These are phyloP conservation scores for Conus betulinus DNA, from an alignment of 1,140 invertebrate species.

Conservation along the genomic window DNA sequence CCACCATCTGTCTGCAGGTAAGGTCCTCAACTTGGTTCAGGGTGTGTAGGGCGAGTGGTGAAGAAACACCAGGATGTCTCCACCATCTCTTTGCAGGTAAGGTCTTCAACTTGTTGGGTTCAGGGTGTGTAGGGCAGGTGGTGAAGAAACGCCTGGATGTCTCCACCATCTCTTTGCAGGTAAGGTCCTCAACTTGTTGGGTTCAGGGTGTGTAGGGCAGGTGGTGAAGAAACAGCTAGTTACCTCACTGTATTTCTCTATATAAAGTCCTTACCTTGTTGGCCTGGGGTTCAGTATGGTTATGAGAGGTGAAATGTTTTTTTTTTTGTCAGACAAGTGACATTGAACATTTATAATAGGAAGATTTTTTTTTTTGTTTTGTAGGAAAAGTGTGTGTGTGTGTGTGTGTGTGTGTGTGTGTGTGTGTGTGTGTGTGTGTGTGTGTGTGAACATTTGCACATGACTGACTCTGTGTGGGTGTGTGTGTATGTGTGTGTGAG, in stretches of 20 bases:
- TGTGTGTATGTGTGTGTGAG: not conserved
- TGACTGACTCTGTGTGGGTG: no score
- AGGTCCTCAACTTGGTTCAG: no score
- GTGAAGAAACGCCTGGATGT: slow-evolving; percentile 70
- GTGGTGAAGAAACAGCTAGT: slow-evolving; percentile 57
- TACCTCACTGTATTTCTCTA: no score
- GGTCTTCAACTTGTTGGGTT: not conserved
- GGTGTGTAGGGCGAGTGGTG: no score
- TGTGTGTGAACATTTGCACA: not conserved
- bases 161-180: slow-evolving; percentile 68
- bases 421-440: slow-evolving; percentile 8
- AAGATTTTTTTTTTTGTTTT: not conserved
- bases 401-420: slow-evolving; percentile 7
- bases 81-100: slow-evolving; percentile 68
- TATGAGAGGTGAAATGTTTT: no score
- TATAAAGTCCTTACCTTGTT: no score
- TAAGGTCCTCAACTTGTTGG: slow-evolving; percentile 22
- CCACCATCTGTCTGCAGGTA: no score
- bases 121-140: slow-evolving; percentile 68
- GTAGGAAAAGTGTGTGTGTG: not conserved
- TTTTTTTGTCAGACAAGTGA: no score
- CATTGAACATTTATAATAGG: not conserved
- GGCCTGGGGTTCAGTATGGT: no score
- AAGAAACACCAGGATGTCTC: slow-evolving; percentile 67
- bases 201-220: no score